These are phyloP conservation scores for Aspiorhynchus laticeps DNA, from an alignment of 2,113 vertebrate genomes.

Conservation along the genomic window DNA sequence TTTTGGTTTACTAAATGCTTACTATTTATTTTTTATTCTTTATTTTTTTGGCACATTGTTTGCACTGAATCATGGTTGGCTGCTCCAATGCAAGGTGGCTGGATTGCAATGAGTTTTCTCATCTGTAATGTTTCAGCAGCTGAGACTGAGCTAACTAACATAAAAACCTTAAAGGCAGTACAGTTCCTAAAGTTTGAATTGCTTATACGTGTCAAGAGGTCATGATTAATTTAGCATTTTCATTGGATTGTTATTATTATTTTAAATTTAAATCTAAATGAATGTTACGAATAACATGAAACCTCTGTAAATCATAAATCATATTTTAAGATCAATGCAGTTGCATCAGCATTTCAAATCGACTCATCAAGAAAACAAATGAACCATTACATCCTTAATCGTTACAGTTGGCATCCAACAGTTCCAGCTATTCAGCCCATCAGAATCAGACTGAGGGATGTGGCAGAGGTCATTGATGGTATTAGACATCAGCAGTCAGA, in stretches of 20 bases:
- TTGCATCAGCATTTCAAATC: not conserved
- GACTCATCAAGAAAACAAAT: not conserved
- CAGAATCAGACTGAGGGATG: slow-evolving; percentile 1
- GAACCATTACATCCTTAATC: not conserved
- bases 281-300: not conserved
- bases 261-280: too few species aligned
- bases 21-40: too few species aligned
- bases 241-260: too few species aligned
- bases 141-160: too few species aligned
- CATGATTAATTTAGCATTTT: not conserved
- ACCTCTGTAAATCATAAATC: not conserved
- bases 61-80: too few species aligned
- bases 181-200: not conserved
- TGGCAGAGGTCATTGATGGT: slow-evolving; percentile 2
- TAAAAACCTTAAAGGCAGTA: too few species aligned
- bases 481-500: slow-evolving; percentile 9
- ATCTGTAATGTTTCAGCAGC: too few species aligned
- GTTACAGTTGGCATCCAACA: not conserved
- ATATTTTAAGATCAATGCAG: not conserved
- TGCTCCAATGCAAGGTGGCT: too few species aligned
- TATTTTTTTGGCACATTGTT: too few species aligned
- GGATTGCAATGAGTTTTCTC: too few species aligned
- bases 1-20: too few species aligned
- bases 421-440: not conserved
- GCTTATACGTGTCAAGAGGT: not conserved